These are phyloP conservation scores for Hololepta plana DNA, from an alignment of 2,888 invertebrate species.

Conservation along the genomic window DNA sequence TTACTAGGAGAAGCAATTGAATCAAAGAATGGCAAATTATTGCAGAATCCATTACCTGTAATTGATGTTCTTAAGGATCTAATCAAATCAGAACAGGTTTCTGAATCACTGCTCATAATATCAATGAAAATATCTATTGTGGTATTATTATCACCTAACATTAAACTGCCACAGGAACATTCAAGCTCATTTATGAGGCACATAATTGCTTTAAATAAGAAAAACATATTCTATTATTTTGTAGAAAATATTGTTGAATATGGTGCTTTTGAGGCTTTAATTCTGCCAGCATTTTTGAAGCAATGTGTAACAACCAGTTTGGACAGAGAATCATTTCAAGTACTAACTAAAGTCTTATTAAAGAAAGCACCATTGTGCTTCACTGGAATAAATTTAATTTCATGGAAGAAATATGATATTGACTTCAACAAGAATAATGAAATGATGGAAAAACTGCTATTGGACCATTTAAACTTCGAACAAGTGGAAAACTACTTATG, in stretches of 20 bases:
- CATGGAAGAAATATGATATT: conserved; percentile 50
- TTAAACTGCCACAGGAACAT: conserved; percentile 53
- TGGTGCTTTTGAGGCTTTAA: conserved; percentile 51
- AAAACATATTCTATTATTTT: conserved; percentile 40
- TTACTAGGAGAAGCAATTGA: conserved; percentile 42
- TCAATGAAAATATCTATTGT: conserved; percentile 37
- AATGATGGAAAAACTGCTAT: conserved; percentile 27
- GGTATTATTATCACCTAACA: conserved; percentile 38
- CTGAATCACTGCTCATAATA: conserved; percentile 30
- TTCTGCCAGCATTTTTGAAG: conserved; percentile 47
- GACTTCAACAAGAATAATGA: conserved; percentile 31
- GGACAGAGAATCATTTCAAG: conserved; percentile 34
- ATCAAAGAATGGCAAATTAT: conserved; percentile 42
- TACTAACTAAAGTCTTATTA: conserved; percentile 46
- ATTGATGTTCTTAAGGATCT: conserved; percentile 36
- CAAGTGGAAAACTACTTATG: conserved; percentile 27
- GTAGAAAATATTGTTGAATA: conserved; percentile 46
- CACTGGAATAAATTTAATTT: conserved; percentile 37
- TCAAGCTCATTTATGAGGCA: conserved; percentile 49
- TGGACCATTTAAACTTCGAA: conserved; percentile 20
- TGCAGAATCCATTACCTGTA: conserved; percentile 39
- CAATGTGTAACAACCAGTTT: conserved; percentile 36
- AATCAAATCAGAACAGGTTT: conserved; percentile 25
- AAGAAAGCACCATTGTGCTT: conserved; percentile 44
- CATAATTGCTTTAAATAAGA: conserved; percentile 36